phyloP scores from a whole-genome alignment of 2,113 vertebrate genomes.

The Nematolebias whitei region DNA sequence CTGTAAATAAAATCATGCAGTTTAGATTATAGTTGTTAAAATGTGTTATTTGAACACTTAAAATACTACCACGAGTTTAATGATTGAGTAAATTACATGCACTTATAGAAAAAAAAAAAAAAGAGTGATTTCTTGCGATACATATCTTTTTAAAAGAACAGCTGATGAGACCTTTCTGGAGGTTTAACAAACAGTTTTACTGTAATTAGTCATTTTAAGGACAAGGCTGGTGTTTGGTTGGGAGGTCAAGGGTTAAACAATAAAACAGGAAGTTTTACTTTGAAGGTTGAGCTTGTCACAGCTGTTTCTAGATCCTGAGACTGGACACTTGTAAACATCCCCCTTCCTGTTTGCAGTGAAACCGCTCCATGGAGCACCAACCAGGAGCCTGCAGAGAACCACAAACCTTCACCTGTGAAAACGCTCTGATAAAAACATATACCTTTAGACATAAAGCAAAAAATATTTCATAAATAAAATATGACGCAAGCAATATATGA shows the following conservation, averaged over 20 bases:
- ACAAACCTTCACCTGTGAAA: background rate
- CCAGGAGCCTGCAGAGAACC: conserved; percentile 83
- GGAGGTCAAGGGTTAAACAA: conserved; percentile 22
- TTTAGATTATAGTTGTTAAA: background rate
- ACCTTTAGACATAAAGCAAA: background rate
- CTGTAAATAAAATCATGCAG: conserved; percentile 59
- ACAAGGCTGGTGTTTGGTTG: conserved; percentile 14
- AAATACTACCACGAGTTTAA: background rate
- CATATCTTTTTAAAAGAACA: no score
- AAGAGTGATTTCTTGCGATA: background rate
- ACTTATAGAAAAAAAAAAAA: background rate
- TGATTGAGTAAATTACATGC: background rate
- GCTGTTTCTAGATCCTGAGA: conserved; percentile 63
- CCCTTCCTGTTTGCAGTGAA: conserved; percentile 86
- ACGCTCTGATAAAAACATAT: background rate
- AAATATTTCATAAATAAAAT: background rate
- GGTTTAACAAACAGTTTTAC: no score
- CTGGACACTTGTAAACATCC: conserved; percentile 88
- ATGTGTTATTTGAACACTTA: background rate
- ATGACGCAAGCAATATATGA: background rate
- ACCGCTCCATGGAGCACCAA: conserved; percentile 91
- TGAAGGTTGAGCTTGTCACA: conserved; percentile 87
- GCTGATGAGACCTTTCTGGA: no score
- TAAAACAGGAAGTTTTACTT: conserved; percentile 71
- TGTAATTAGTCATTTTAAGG: background rate